phyloP scores from a whole-genome alignment of 2,797 vertebrate genomes.

The Lemur catta region DNA sequence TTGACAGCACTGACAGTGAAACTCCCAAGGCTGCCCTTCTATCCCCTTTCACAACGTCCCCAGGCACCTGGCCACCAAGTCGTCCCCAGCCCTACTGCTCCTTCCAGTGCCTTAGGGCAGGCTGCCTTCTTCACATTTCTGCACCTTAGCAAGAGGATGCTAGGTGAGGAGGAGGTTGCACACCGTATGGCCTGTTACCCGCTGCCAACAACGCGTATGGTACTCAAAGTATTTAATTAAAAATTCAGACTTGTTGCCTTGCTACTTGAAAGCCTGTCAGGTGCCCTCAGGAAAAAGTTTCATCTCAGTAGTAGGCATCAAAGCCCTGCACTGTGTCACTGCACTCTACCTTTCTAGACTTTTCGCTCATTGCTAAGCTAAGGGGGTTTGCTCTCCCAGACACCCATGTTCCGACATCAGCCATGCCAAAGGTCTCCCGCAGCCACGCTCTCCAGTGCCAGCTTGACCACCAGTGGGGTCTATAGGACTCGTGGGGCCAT shows the following conservation, averaged over 20 bases:
- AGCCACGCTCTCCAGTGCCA: neutral
- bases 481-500: neutral
- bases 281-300: neutral
- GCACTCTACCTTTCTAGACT: neutral
- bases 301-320: neutral
- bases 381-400: neutral
- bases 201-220: neutral
- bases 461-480: neutral
- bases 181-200: neutral
- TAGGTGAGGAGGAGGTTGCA: fast-evolving
- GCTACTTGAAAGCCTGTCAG: neutral
- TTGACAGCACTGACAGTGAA: neutral
- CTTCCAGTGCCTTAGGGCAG: neutral
- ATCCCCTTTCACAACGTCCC: neutral
- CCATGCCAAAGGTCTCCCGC: neutral
- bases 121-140: neutral
- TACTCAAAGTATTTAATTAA: neutral
- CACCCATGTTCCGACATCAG: neutral
- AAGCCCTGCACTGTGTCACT: neutral
- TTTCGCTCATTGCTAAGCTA: neutral
- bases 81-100: neutral
- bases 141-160: neutral
- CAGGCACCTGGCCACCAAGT: neutral
- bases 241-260: neutral
- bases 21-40: no score